Base-by-base conservation (phyloP, 2,113 vertebrate genomes). In the Paradisaea rubra region DNA sequence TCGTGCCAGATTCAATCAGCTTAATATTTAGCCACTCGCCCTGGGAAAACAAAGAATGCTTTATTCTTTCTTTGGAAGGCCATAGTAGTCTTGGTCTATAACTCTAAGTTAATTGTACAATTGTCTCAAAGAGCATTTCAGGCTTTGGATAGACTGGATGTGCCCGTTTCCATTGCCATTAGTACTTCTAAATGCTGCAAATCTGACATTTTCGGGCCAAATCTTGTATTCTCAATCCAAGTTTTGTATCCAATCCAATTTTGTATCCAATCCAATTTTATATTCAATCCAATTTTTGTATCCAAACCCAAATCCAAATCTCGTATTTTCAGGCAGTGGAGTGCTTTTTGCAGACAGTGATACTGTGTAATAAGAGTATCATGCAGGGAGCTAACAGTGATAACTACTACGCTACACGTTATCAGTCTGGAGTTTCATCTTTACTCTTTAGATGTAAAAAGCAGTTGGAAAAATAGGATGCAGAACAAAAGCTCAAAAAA, bases 1-100 rank as follows among this genome's bases (percentile, higher is more conserved):
- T 80, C 63, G 4, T 24, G 22, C 61, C 81, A 82, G 31, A 76
- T 76, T 81, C 65, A 13, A 57, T 57, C 35, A 89, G 81, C 50
- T 94, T 96, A 91, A 83, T 94, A 83, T 90, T 94, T 96, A 93
- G 82, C 82, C 86, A 80, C 33, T 88, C 1, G 1, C 78, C 19
- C 68, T 63, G 42, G 21, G 23, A 83, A 79, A 89, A 87, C 73
- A 91, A 82, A 76, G 66, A 86, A 18, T 72, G 53, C 11, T 86
- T 94, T 93, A 66, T 83, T 73, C 47, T 61, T 84, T 81, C 49
- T 80, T 77, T 83, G 47, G 72, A 81, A 90, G 47, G 44, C 47
- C 22, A 4, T 17, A 39, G 39, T 45, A 77, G 23, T 77, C 35
- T 61, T 93, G 19, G 0, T 64, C 37, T 71, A 4, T 69, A 69